phyloP scores from a whole-genome alignment of 1,140 invertebrate genomes.

The Drosophila tropicalis region DNA sequence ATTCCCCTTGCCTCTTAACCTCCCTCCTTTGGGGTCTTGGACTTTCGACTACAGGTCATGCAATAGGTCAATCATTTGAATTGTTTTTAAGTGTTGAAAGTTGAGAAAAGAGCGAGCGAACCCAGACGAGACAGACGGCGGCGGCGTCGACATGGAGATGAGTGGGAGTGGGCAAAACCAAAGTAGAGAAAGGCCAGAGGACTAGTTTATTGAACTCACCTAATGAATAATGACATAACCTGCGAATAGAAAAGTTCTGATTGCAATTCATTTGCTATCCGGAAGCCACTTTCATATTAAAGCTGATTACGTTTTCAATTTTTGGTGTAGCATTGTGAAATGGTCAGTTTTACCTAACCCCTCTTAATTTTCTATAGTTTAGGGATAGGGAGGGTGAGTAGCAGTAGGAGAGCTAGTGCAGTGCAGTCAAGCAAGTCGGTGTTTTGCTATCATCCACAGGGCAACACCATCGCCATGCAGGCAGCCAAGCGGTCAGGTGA shows the following conservation, averaged over 20 bases:
- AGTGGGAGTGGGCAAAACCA: neutral
- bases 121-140: conserved; percentile 20
- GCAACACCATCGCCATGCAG: conserved; percentile 14
- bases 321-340: too few species aligned
- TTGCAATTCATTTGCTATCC: neutral
- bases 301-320: too few species aligned
- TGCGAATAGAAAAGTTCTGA: neutral
- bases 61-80: conserved; percentile 78
- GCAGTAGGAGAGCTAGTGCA: neutral
- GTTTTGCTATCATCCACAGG: conserved; percentile 1
- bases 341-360: too few species aligned
- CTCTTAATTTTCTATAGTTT: too few species aligned
- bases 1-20: conserved; percentile 1
- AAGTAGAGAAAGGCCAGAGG: neutral
- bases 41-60: conserved; percentile 55
- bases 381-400: too few species aligned
- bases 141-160: conserved; percentile 17
- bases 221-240: neutral
- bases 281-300: too few species aligned
- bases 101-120: conserved; percentile 26
- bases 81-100: conserved; percentile 78
- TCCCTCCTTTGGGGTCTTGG: conserved; percentile 24
- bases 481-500: conserved; percentile 22
- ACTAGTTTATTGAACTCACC: conserved; percentile 12
- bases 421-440: conserved; percentile 12